Conservation (phyloP, 2,113 vertebrate species). For the Cebus imitator region DNA sequence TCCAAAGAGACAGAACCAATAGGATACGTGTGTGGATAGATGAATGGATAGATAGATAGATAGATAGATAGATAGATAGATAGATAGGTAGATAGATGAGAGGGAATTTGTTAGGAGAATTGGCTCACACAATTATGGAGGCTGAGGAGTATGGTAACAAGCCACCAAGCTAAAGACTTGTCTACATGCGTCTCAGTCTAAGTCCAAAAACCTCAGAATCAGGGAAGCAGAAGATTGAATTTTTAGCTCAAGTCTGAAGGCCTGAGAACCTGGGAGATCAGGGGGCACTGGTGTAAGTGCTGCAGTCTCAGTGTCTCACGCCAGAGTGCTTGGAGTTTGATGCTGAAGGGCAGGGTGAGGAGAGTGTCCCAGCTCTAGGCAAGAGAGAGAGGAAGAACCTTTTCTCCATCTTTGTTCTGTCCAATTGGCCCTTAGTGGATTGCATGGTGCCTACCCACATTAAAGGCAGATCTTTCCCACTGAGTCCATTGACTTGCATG, state of each 20-base stretch:
- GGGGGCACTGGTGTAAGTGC: neutral
- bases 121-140: neutral
- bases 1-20: neutral
- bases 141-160: neutral
- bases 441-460: neutral
- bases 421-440: neutral
- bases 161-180: neutral
- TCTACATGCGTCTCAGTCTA: neutral
- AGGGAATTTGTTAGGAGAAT: neutral
- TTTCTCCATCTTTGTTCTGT: neutral
- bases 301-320: neutral
- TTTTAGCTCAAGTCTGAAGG: neutral
- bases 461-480: neutral
- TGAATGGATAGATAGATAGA: no score
- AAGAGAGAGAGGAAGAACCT: neutral
- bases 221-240: neutral
- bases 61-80: no score
- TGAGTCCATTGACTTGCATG: neutral
- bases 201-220: neutral
- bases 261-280: neutral
- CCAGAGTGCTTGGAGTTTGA: neutral
- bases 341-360: neutral
- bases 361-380: neutral
- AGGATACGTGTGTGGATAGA: neutral
- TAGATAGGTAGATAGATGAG: no score